phyloP scores from a whole-genome alignment of 2,888 invertebrate species.

The Lumbricus terrestris region DNA sequence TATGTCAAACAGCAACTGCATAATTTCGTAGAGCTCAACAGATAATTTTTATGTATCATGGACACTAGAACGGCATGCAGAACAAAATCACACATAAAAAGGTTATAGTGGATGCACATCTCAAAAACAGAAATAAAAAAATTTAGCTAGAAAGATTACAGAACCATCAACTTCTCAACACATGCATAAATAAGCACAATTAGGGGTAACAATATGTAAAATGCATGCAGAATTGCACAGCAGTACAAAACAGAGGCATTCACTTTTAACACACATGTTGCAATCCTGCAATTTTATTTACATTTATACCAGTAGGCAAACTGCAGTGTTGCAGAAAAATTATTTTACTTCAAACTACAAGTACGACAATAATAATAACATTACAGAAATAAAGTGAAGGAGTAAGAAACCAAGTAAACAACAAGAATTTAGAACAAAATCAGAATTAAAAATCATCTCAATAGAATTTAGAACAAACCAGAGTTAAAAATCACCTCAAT shows the following conservation, averaged over 20 bases:
- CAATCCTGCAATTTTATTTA: background rate
- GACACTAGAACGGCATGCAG: background rate
- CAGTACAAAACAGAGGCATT: background rate
- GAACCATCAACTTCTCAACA: background rate
- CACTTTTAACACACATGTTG: background rate
- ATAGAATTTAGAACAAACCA: too few relatives aligned
- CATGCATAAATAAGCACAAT: background rate
- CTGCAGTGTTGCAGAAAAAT: background rate
- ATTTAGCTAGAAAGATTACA: background rate
- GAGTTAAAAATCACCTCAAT: background rate
- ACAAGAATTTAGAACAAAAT: background rate
- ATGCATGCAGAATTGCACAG: background rate
- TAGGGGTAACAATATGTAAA: background rate
- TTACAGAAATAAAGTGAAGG: background rate
- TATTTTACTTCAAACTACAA: background rate
- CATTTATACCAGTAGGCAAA: background rate
- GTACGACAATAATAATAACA: background rate
- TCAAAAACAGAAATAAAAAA: background rate
- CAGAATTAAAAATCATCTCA: too few relatives aligned
- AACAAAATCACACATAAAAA: background rate
- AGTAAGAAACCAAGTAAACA: background rate
- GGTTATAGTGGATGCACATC: background rate
- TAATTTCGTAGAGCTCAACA: background rate
- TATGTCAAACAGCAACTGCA: background rate
- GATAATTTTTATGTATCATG: too few relatives aligned